These are phyloP conservation scores for Coluber constrictor DNA, from an alignment of 2,797 vertebrate species.

Conservation along the genomic window DNA sequence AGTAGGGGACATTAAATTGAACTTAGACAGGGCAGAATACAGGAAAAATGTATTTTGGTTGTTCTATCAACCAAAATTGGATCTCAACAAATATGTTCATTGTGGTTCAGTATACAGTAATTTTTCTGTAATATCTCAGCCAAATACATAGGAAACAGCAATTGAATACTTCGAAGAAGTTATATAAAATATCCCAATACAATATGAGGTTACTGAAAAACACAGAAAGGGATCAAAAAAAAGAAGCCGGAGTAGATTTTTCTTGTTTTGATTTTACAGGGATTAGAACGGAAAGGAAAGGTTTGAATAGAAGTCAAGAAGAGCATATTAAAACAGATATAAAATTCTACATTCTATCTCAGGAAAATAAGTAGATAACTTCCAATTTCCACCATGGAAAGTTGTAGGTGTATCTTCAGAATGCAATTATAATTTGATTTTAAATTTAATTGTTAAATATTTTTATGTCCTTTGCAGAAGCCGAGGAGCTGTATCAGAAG, in stretches of 20 bases:
- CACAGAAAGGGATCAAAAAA: not conserved
- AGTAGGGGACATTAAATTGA: not conserved
- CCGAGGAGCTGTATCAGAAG: slow-evolving; percentile 98
- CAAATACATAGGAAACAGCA: not conserved
- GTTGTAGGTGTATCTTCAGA: slow-evolving; percentile 44
- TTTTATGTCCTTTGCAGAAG: slow-evolving; percentile 81
- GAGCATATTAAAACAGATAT: slow-evolving; percentile 1
- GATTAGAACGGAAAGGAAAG: not conserved
- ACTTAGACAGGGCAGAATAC: not conserved
- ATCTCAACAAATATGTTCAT: not conserved
- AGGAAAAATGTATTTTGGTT: not conserved
- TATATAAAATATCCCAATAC: not conserved
- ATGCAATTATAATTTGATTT: not conserved
- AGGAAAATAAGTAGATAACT: not conserved
- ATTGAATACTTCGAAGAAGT: not conserved
- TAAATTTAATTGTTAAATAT: slow-evolving; percentile 27
- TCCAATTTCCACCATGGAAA: not conserved
- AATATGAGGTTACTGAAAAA: not conserved
- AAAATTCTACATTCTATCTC: not conserved
- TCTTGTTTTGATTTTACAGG: not conserved
- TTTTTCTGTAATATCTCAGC: not conserved
- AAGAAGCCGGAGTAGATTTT: not conserved
- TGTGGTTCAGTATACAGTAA: not conserved
- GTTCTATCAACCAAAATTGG: not conserved
- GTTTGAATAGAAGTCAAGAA: not conserved